Percentiles rank a stretch among this genome's conserved stretches.
Evolutionary conservation across 2,888 invertebrate species (phyloP).

Genomic region (Acronicta aceris): DNA sequence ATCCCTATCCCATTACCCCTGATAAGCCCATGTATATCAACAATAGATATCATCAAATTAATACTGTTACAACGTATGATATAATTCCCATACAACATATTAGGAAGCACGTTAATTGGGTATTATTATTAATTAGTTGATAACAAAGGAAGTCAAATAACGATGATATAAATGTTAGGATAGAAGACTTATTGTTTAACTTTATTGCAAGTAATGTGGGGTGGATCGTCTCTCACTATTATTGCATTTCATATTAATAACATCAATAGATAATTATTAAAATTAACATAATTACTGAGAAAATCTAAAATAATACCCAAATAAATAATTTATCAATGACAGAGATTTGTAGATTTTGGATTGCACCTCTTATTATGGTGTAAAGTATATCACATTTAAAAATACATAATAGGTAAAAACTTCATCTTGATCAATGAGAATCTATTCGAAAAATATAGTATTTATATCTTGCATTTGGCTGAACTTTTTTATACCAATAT

Average conservation of each 20-base stretch:
- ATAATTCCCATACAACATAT: constrained; percentile 2
- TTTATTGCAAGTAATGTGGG: neutral
- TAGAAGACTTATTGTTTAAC: neutral
- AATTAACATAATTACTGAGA: neutral
- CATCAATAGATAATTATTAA: neutral
- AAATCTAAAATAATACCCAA: no score
- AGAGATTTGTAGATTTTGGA: no score
- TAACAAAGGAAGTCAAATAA: constrained; percentile 7
- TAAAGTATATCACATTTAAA: no score
- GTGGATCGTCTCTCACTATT: neutral
- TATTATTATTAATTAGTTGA: constrained; percentile 14
- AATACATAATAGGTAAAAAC: no score
- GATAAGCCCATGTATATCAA: neutral
- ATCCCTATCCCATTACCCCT: no score
- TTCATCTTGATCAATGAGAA: no score
- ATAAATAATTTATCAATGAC: no score
- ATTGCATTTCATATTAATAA: neutral
- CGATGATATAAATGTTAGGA: constrained; percentile 1
- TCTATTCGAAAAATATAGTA: no score
- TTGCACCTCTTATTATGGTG: no score
- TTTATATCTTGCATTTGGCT: no score
- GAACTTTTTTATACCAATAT: no score
- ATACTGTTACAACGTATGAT: constrained; percentile 19
- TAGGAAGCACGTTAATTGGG: constrained; percentile 13
- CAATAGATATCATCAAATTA: constrained; percentile 7